Percentiles rank a stretch among this genome's conserved stretches.
Conservation (phyloP, 2,797 vertebrate genomes). For the Pantherophis alleghaniensis region DNA sequence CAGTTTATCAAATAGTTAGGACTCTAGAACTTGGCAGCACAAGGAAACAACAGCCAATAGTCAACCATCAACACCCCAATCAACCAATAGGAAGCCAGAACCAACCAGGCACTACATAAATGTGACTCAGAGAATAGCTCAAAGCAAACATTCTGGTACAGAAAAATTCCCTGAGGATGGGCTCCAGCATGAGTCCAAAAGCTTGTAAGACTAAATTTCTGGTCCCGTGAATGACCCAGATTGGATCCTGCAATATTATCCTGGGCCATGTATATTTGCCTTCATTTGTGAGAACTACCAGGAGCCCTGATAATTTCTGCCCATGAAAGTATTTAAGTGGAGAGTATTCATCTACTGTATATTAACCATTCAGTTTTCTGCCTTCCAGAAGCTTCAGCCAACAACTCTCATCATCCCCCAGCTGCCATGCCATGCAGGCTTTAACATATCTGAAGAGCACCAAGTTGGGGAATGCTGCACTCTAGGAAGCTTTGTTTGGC, state of each 20-base stretch:
- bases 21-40: background rate
- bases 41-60: background rate
- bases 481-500: background rate
- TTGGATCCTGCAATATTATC: background rate
- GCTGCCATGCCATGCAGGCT: background rate
- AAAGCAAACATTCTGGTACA: too few species aligned
- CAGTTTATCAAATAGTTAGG: background rate
- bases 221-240: background rate
- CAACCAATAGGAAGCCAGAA: background rate
- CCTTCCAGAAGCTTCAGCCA: background rate
- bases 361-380: background rate
- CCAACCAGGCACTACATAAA: background rate
- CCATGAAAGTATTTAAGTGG: background rate
- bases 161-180: background rate
- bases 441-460: background rate
- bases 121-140: background rate
- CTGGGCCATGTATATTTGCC: background rate
- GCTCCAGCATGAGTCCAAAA: background rate
- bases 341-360: background rate
- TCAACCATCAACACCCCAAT: background rate
- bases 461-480: background rate
- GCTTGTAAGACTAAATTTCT: background rate
- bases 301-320: background rate
- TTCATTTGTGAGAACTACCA: background rate
- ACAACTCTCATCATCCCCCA: background rate